phyloP scores from a whole-genome alignment of 2,113 vertebrate species.

The Pseudorectes ferrugineus region DNA sequence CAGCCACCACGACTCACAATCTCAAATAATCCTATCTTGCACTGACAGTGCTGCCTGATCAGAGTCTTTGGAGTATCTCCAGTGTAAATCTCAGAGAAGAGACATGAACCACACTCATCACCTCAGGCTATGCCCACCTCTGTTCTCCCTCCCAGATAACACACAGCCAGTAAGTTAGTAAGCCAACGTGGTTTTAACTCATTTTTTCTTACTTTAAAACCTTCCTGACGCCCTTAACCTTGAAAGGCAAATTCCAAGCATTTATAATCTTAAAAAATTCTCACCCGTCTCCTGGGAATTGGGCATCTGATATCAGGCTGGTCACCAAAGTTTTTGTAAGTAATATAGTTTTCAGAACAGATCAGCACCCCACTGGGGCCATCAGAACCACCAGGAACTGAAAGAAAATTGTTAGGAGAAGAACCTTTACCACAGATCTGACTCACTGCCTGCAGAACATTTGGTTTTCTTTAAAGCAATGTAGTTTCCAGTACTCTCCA shows the following conservation, averaged over 20 bases:
- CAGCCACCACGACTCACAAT: fast-evolving
- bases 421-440: background rate
- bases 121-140: constrained; percentile 5
- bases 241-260: background rate
- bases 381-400: constrained; percentile 97
- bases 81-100: constrained; percentile 73
- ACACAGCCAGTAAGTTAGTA: fast-evolving
- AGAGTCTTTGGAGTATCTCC: constrained; percentile 65
- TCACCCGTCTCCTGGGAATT: constrained; percentile 94
- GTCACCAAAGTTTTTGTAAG: constrained; percentile 98
- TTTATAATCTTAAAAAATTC: background rate
- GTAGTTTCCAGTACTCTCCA: background rate
- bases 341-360: constrained; percentile 99
- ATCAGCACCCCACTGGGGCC: constrained; percentile 97
- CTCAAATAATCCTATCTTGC: background rate
- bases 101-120: constrained; percentile 75
- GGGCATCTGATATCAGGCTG: constrained; percentile 98
- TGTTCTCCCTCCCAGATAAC: background rate
- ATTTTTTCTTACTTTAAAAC: background rate
- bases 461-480: background rate
- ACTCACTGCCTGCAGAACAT: background rate
- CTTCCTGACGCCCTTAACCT: background rate
- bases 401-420: background rate
- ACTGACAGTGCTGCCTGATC: constrained; percentile 30
- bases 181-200: background rate